Percentiles rank a stretch among this genome's conserved stretches.
Conservation (phyloP, 2,113 vertebrate species). For the Heterotilapia buettikoferi region DNA sequence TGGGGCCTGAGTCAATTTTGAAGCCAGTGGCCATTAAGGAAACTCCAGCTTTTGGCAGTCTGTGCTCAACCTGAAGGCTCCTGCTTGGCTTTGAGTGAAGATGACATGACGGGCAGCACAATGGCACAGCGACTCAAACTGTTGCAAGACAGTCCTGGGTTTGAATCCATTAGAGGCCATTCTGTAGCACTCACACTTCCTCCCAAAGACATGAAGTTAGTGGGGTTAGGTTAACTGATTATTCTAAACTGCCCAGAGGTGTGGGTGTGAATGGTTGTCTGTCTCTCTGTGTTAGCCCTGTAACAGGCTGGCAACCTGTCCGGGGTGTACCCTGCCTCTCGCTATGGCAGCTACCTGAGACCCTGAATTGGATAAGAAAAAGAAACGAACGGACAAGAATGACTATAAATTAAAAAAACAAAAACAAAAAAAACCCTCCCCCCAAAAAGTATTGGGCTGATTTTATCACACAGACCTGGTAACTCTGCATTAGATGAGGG, state of each 20-base stretch:
- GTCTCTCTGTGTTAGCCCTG: not conserved
- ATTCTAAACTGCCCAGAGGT: not conserved
- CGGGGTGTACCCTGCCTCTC: not conserved
- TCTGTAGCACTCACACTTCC: not conserved
- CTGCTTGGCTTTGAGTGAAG: too few relatives aligned
- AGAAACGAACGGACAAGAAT: not conserved
- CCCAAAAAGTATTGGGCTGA: rapidly evolving
- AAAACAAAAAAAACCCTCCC: rapidly evolving
- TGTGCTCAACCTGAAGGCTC: too few relatives aligned
- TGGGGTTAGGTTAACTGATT: not conserved
- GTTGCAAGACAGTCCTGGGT: not conserved
- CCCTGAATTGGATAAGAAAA: not conserved
- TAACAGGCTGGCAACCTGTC: not conserved
- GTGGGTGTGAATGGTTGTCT: not conserved
- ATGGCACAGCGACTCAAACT: not conserved
- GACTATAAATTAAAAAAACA: not conserved
- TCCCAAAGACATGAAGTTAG: not conserved
- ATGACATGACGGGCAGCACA: rapidly evolving
- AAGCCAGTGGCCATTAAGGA: not conserved
- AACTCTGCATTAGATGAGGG: not conserved
- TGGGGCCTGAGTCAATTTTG: not conserved
- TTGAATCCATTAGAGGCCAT: not conserved
- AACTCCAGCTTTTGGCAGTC: not conserved
- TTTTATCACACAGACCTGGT: not conserved
- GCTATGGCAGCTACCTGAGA: not conserved